These are phyloP conservation scores for Gallirallus australis DNA, from an alignment of 2,797 vertebrate genomes.

Conservation along the genomic window DNA sequence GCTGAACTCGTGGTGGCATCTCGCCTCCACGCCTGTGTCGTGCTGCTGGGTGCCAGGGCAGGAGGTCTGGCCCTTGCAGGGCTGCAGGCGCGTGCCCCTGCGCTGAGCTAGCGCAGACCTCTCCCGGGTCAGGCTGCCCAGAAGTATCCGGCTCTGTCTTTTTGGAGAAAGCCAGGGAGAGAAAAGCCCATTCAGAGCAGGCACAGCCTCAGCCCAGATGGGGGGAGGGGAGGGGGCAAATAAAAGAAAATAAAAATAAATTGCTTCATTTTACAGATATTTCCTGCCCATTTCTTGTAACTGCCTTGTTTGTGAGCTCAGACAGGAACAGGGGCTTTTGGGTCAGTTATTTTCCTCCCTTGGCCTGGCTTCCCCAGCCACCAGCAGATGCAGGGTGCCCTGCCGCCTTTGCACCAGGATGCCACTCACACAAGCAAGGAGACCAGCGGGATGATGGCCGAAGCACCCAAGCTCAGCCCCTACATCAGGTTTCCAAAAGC, in stretches of 20 bases:
- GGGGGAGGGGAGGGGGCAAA: neutral
- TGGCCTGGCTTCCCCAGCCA: neutral
- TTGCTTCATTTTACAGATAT: constrained; percentile 33
- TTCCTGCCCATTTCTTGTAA: neutral
- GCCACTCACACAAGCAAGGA: neutral
- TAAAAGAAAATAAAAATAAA: neutral
- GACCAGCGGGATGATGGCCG: neutral
- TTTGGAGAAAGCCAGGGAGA: neutral
- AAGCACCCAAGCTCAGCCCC: accelerated
- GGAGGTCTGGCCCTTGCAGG: neutral
- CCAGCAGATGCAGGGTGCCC: neutral
- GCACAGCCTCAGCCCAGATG: neutral
- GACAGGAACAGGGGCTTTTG: neutral
- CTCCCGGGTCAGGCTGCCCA: neutral
- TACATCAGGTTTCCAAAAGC: accelerated
- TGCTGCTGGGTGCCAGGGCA: neutral
- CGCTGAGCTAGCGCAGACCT: neutral
- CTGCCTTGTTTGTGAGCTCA: neutral
- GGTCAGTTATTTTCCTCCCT: neutral
- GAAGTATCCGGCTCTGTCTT: constrained; percentile 34
- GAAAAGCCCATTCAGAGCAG: constrained; percentile 52
- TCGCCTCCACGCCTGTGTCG: neutral
- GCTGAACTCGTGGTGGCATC: accelerated
- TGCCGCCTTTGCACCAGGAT: accelerated
- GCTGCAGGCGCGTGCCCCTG: neutral